phyloP scores from a whole-genome alignment of 1,140 invertebrate species.

The Drosophila cardini region DNA sequence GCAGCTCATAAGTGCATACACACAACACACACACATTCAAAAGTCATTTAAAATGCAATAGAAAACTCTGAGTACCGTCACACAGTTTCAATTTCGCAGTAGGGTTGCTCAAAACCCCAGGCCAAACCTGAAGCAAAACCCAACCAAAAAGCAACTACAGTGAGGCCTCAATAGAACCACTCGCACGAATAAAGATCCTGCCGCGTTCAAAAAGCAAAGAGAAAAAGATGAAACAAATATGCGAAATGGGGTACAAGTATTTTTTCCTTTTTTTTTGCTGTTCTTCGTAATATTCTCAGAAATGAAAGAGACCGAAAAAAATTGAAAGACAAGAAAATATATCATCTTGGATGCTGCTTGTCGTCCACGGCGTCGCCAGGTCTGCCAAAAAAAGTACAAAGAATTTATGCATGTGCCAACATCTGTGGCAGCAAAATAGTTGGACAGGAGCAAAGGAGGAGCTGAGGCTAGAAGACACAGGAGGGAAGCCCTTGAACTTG shows the following conservation, averaged over 20 bases:
- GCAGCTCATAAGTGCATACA: slow-evolving; percentile 35
- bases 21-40: slow-evolving; percentile 36
- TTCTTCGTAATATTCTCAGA: slow-evolving; percentile 57
- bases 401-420: slow-evolving; percentile 48
- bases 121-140: no score
- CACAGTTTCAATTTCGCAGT: slow-evolving; percentile 60
- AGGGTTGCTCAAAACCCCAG: slow-evolving; percentile 43
- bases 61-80: slow-evolving; percentile 49
- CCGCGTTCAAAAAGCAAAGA: slow-evolving; percentile 23
- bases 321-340: slow-evolving; percentile 39
- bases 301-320: slow-evolving; percentile 15
- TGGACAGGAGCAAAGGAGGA: neutral
- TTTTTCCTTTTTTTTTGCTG: slow-evolving; percentile 59
- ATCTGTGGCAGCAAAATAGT: slow-evolving; percentile 14
- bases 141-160: slow-evolving; percentile 13
- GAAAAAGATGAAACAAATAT: slow-evolving; percentile 17
- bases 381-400: slow-evolving; percentile 60
- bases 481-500: slow-evolving; percentile 69
- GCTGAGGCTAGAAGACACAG: slow-evolving; percentile 12
- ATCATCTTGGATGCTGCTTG: slow-evolving; percentile 46
- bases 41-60: slow-evolving; percentile 69
- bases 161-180: slow-evolving; percentile 36
- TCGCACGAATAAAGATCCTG: slow-evolving; percentile 64
- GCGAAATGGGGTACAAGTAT: slow-evolving; percentile 46
- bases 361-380: slow-evolving; percentile 52